Percentiles rank a stretch among this genome's conserved stretches.
phyloP scores from a whole-genome alignment of 64 coral and sea anemone genomes.

The Anthopleura sola region DNA sequence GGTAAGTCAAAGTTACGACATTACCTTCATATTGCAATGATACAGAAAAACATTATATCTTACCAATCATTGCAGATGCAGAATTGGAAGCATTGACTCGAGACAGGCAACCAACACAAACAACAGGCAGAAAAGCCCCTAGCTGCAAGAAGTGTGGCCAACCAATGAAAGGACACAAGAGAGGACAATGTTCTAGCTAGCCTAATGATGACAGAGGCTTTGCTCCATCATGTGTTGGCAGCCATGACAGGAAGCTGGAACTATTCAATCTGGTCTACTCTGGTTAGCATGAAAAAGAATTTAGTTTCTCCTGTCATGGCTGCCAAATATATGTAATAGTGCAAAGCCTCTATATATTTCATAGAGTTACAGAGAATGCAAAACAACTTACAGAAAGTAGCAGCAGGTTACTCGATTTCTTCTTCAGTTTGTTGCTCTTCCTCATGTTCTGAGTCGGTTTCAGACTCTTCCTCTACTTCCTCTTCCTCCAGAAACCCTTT shows the following conservation, averaged over 20 bases:
- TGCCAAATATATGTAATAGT: too few species aligned
- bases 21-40: neutral
- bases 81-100: neutral
- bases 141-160: neutral
- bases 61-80: neutral
- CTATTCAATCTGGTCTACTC: neutral
- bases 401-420: too few species aligned
- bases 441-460: neutral
- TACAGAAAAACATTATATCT: too few species aligned
- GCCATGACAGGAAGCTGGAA: neutral
- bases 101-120: too few species aligned
- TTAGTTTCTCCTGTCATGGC: too few species aligned
- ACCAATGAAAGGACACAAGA: neutral
- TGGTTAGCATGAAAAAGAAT: too few species aligned
- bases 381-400: too few species aligned
- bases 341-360: too few species aligned
- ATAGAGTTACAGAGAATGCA: too few species aligned
- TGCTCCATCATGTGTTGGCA: neutral
- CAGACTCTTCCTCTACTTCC: neutral
- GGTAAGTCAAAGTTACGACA: neutral
- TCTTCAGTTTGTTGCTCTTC: neutral
- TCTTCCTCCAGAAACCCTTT: conserved; percentile 12
- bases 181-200: neutral
- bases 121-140: neutral
- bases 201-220: neutral